Conservation (phyloP, 2,888 invertebrate genomes). For the Vandiemenella viatica region DNA sequence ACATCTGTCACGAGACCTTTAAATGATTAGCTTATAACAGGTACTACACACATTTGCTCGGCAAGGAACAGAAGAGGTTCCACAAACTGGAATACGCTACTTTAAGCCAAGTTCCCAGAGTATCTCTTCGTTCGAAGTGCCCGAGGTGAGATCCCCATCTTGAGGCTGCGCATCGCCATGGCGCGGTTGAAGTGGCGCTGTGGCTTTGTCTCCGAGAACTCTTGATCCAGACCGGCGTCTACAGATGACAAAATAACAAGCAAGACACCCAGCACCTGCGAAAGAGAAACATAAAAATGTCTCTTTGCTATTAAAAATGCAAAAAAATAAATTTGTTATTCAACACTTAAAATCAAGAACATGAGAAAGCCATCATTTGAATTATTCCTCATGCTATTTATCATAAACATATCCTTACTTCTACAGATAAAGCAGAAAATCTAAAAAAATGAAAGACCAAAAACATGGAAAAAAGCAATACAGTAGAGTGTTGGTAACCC, state of each 20-base stretch:
- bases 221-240: conserved; percentile 31
- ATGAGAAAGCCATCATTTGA: too few species aligned
- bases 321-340: not conserved
- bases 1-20: not conserved
- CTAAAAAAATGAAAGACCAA: too few species aligned
- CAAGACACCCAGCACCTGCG: conserved; percentile 65
- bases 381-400: too few species aligned
- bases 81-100: not conserved
- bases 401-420: too few species aligned
- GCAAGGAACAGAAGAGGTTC: not conserved
- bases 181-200: conserved; percentile 78
- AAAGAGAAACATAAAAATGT: conserved; percentile 6
- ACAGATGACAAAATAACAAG: conserved; percentile 67
- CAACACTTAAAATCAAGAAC: too few species aligned
- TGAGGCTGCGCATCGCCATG: conserved; percentile 73
- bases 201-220: conserved; percentile 37
- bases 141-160: conserved; percentile 30
- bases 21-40: not conserved
- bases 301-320: not conserved
- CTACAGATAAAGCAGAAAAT: too few species aligned
- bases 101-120: conserved; percentile 44
- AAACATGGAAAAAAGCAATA: too few species aligned
- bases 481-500: too few species aligned
- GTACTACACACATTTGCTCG: not conserved
- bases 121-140: conserved; percentile 21